Percentiles rank a stretch among this genome's conserved stretches.
Conservation (phyloP, 2,888 invertebrate species). For the Glyphotaelius pellucidus region DNA sequence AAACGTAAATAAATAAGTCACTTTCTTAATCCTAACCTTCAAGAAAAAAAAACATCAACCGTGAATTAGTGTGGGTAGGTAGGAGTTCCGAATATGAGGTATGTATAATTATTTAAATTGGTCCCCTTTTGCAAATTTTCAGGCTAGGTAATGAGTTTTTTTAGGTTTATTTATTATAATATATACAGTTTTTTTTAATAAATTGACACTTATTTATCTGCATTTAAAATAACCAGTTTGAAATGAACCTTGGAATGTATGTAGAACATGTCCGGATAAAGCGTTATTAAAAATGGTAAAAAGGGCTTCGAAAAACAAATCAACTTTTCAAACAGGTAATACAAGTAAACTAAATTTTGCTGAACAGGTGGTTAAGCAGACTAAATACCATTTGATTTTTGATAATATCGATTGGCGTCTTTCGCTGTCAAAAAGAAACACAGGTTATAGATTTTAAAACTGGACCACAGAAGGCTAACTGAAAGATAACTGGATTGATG, state of each 20-base stretch:
- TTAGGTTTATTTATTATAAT: neutral
- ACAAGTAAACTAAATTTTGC: too few species aligned
- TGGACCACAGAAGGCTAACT: neutral
- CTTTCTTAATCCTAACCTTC: neutral
- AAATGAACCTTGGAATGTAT: neutral
- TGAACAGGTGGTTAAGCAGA: neutral
- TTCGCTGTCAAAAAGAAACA: neutral
- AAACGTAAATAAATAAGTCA: neutral
- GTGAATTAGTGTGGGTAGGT: neutral
- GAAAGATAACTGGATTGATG: too few species aligned
- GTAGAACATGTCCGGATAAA: neutral
- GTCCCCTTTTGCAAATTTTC: neutral
- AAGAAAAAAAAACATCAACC: neutral
- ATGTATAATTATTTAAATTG: too few species aligned
- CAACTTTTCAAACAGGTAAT: neutral
- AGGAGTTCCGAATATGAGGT: neutral
- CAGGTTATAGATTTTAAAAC: neutral
- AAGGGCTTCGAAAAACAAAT: neutral
- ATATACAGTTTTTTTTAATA: neutral
- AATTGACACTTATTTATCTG: neutral
- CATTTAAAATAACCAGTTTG: neutral
- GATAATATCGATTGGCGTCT: neutral
- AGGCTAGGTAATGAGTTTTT: neutral
- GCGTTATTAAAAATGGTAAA: neutral
- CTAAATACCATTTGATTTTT: neutral